Base-by-base conservation (phyloP, 2,113 vertebrate genomes). In the Mesoclemmys tuberculata region DNA sequence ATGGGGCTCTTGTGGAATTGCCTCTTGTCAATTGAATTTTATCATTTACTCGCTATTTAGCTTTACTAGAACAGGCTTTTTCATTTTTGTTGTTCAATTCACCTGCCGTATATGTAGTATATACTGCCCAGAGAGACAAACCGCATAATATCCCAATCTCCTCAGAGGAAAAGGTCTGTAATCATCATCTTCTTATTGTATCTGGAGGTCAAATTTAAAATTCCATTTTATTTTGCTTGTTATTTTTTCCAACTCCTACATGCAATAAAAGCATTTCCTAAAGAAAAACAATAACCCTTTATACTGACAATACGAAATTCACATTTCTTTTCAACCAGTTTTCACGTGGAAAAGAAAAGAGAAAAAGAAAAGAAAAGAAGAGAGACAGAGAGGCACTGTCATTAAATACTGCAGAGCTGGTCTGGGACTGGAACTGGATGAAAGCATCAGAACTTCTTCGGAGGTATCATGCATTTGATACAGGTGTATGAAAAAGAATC, bases 201-300 rank as follows among this genome's bases (percentile, higher is more conserved):
- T 85, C 82, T 83, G 26, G 84, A 92, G 79, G 71, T 97, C 88
- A 86, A 87, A 84, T 82, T 96, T 94, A 92, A 95, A 82, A 55
- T 75, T 56, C 85, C 86, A 93, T 64, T 49, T 88, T 78, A 86
- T 84, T 92, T 84, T 88, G 71, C 74, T 92, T 79, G 41, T 85
- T 90, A 75, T 68, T 58, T 54, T 95, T 93, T 80, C 61, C 68
- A 75, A 49, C 9, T 51, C 54, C 0, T 8, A 80, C 90, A 61
- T 1, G 0, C 16, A 87, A 85, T 6, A 56, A 93, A 61, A 94
- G 84, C 0, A 0, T 22, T 68, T 92, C 48, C 0, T 2, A 84
- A 95, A 85, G n/a, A 68, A 8, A 54, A 64, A 49, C 11, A 84
- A 22, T 1, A 13, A 10, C 3, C 80, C 79, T 90, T 35, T 84